Evolutionary conservation across 2,113 vertebrate species (phyloP), one percentile per base, ranked within the genome.

Genomic region (Percina caprodes): DNA sequence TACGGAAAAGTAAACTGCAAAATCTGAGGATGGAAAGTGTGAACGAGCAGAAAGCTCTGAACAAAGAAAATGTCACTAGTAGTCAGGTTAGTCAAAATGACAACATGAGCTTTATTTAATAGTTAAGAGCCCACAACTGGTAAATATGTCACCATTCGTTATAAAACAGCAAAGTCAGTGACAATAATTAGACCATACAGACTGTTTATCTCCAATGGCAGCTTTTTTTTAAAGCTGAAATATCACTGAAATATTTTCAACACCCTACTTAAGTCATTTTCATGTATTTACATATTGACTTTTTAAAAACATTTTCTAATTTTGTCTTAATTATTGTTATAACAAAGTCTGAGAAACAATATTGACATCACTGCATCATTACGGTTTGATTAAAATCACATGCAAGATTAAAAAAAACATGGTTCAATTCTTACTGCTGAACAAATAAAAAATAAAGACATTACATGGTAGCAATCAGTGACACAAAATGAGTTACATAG

Each of bases 221-320:
- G 0, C 2, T 19, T 61, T 21, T 21, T 58, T 58, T 58, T 55
- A 12, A 42, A 42, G 39, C 10, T 23, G 5, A 54, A 21, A 65
- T 7, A 16, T 49, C 2, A 11, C 52, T 80, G 62, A 62, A 72
- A 30, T n/a, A 26, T 70, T 74, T 13, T 58, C 23, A 16, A 79
- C 58, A 48, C 48, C 79, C 90, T 87, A 90, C 88, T 74, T 80
- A 85, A 86, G 23, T 70, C 5, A 49, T 79, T 11, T 70, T 74
- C 3, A 72, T 70, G 76, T 54, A 72, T 74, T 80, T 46, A 82
- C 51, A 48, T 21, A 10, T 62, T 2, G 13, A 11, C 49, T 39
- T 35, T 79, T 52, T 19, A 35, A 13, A 71, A 3, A 1, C 11
- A 16, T n/a, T 77, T 70, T 79, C 48, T 62, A 80, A 73, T 69